Percentiles rank a stretch among this genome's conserved stretches.
phyloP scores from a whole-genome alignment of 1,140 invertebrate genomes.

The Solenopsis fugax region DNA sequence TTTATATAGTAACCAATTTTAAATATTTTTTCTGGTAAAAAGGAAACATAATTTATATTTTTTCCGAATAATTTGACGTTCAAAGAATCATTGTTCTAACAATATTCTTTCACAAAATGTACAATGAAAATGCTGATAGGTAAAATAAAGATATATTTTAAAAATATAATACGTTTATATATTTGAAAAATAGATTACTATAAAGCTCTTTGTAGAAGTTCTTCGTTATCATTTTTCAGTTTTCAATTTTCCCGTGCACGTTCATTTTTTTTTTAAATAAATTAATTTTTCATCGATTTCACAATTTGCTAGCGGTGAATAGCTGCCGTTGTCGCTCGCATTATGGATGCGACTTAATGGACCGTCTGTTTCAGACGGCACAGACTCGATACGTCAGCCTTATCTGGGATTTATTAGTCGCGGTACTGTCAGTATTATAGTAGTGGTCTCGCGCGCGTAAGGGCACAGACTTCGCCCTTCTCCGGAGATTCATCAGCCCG shows the following conservation, averaged over 20 bases:
- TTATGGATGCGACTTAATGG: neutral
- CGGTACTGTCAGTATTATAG: neutral
- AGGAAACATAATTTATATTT: neutral
- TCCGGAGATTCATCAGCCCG: conserved; percentile 8
- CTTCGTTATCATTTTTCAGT: neutral
- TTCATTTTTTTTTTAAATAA: neutral
- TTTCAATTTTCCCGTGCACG: neutral
- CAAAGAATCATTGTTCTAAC: neutral
- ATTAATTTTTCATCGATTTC: neutral
- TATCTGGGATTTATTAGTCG: conserved; percentile 25
- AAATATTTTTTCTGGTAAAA: neutral
- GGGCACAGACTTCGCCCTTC: neutral
- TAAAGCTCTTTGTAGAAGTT: neutral
- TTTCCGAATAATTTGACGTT: neutral
- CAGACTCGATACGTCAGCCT: conserved; percentile 37
- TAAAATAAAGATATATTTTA: neutral
- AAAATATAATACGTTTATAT: conserved; percentile 17
- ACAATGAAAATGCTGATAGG: neutral
- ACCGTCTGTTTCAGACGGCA: neutral
- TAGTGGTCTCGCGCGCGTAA: neutral
- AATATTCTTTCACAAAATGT: neutral
- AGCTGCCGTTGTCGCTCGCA: neutral
- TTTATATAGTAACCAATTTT: neutral
- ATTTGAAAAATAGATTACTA: neutral
- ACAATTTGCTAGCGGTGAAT: neutral